Base-by-base conservation (phyloP, 2,888 invertebrate genomes). In the Neocrepidodera transversa region DNA sequence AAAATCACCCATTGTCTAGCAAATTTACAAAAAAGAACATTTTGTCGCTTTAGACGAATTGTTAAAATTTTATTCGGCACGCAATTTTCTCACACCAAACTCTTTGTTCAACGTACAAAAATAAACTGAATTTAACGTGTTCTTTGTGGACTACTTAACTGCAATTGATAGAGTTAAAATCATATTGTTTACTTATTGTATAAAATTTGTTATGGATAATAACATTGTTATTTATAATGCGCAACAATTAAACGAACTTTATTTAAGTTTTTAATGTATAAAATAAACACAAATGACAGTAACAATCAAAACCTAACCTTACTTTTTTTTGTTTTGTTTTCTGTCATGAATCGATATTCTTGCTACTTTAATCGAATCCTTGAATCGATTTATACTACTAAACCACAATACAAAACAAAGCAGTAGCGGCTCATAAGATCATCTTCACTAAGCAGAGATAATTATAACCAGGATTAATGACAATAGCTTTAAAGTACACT, bases 1-100 rank as follows among this genome's bases (percentile, higher is more conserved):
- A 68, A 53, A 35, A 73, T 71, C 71, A 77, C 36, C 76, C 76
- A 72, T 69, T 74, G 71, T 77, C 76, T 68, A 68, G 74, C 62
- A 70, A 74, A 64, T 68, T 71, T 72, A 63, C 63, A 66, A 62
- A 68, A 65, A 56, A 68, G 68, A 36, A 62, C 75, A 76, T 76
- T 70, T 67, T 73, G 69, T 63, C 73, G 68, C 61, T 72, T 69
- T 49, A 67, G 65, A 48, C 73, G 71, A 71, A 74, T 73, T 63
- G 67, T 71, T 64, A 60, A 35, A 14, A 32, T n/a, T 40, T 54
- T 23, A 10, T 1, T 20, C 16, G 11, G 35, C 30, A 13, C 10
- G 32, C 7, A 20, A 18, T 8, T 8, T 14, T 35, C 11, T 1
- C 14, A 20, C 3, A 5, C 6, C 11, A 17, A 14, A 30, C 23